Evolutionary conservation across 2,888 invertebrate genomes (phyloP), one percentile per base, ranked within the genome.

Genomic region (Theristus sp.): DNA sequence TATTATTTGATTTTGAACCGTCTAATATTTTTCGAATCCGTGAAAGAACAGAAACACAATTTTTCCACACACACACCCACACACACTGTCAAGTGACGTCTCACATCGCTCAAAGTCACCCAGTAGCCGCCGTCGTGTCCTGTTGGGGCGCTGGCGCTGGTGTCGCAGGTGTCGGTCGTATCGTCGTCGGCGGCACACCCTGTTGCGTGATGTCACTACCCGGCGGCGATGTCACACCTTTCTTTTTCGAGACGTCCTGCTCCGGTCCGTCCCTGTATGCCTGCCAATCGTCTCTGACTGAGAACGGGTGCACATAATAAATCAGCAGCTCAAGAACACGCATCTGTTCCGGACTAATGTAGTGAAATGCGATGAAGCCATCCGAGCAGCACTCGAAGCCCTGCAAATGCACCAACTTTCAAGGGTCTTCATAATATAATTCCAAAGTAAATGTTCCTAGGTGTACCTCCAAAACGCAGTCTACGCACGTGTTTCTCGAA

Each of bases 371-470:
- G 22, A 56, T 56, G 56, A 56, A 56, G 6, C 22, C 30, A 24
- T 56, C 56, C n/a, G 56, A 29, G 30, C 56, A 56, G 24, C 56
- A 56, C n/a, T 56, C 31, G n/a, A 30, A 24, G 10, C 56, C 38
- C 56, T 56, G 56, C 38, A 38, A 17, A 38, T 38, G 38, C 10
- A 38, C 17, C 10, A 6, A 38, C 38, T 38, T 38, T 17, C 17
- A 17, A 13, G 17, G 38, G 6, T 6, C 10, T n/a, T n/a, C n/a
- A n/a, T n/a, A n/a, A n/a, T n/a, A n/a, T n/a, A n/a, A n/a, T n/a
- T n/a, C n/a, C n/a, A n/a, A n/a, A n/a, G n/a, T n/a, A n/a, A n/a
- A n/a, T n/a, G n/a, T n/a, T n/a, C n/a, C n/a, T n/a, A n/a, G n/a
- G n/a, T n/a, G n/a, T 38, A 38, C 38, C 38, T 17, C 17, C 38